Evolutionary conservation across 2,797 vertebrate species (phyloP), one percentile per base, ranked within the genome.

Genomic region (Cossypha heuglini): DNA sequence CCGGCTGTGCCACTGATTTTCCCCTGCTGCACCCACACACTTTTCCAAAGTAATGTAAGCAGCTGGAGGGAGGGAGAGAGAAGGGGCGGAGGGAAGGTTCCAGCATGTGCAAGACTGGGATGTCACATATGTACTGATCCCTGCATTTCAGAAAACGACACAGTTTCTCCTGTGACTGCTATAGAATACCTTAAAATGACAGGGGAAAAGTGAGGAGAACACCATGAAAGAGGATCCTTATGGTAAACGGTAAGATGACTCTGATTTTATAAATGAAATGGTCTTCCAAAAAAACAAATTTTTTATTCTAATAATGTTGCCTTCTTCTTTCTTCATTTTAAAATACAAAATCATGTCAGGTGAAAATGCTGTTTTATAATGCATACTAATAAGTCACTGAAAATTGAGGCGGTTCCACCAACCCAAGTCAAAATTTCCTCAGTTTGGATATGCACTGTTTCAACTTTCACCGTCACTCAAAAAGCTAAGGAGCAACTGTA

Each of bases 31-130:
- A 76, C 29, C 45, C 40, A 62, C 29, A 57, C 45, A 54, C n/a
- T 79, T 91, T 86, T 59, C 68, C 54, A n/a, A 72, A 90, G 46
- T 42, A 83, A 88, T 33, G 11, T 62, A 88, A 93, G 90, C 66
- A 81, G 33, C 2, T 84, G 42, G 29, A 82, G 26, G 40, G 46
- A 51, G 52, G 46, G 52, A 87, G 59, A 40, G 37, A 73, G 59
- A 91, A 86, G 64, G 45, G 48, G 63, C 0, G 1, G 76, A 64
- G 72, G 29, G 59, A 77, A 94, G 33, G 37, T 84, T 86, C 57
- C 54, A 72, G 21, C n/a, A 81, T 9, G 20, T 58, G 4, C n/a
- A 66, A 62, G 11, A 48, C 37, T 52, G 22, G 33, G 59, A 76
- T 54, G 37, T 76, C 90, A 79, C 74, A 28, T 29, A 64, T 18